Percentiles rank a stretch among this genome's conserved stretches.
phyloP scores from a whole-genome alignment of 2,888 invertebrate genomes.

The Euproctis similis region DNA sequence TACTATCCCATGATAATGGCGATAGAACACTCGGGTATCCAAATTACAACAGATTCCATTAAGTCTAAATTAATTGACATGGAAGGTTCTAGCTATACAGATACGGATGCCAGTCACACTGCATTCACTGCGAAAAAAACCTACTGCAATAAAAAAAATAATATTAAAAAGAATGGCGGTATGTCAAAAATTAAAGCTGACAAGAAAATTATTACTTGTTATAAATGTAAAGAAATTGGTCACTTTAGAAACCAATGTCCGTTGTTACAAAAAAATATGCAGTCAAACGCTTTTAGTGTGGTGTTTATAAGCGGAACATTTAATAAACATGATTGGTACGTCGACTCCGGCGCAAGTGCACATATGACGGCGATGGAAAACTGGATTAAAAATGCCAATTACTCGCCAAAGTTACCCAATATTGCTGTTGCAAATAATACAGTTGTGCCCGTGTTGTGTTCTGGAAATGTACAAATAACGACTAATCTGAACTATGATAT shows the following conservation, averaged over 20 bases:
- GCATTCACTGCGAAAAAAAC: no score
- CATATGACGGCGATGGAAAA: no score
- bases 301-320: neutral
- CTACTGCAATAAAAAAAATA: neutral
- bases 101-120: neutral
- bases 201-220: neutral
- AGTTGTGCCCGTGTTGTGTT: neutral
- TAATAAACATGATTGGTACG: neutral
- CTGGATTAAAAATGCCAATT: neutral
- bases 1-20: neutral
- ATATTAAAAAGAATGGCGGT: neutral
- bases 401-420: neutral
- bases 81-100: neutral
- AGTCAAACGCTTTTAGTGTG: neutral
- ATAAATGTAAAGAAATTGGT: slow-evolving; percentile 1
- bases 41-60: neutral
- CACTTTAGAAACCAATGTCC: slow-evolving; percentile 1
- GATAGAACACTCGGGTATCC: no score
- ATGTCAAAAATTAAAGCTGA: no score
- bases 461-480: neutral
- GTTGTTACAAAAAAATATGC: neutral
- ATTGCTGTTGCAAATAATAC: neutral
- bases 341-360: neutral
- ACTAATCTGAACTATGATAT: neutral
- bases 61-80: neutral